Conservation (phyloP, 2,113 vertebrate species). For the Petrocephalus microphthalmus region DNA sequence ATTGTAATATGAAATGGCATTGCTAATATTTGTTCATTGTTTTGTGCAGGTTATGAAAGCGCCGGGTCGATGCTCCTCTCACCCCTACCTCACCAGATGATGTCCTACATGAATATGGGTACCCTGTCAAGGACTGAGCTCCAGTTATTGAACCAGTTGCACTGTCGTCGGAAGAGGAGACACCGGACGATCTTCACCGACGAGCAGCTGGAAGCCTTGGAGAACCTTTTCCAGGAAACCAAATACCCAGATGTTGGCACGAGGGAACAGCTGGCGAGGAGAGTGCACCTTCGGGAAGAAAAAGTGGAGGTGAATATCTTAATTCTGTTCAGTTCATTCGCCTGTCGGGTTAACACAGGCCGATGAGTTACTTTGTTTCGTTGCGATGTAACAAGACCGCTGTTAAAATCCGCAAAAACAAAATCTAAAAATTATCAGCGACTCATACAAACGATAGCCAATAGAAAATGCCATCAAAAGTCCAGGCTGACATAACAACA, state of each 20-base stretch:
- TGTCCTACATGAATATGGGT: constrained; percentile 94
- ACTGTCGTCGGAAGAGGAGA: constrained; percentile 86
- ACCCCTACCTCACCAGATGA: constrained; percentile 87
- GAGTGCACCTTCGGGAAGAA: constrained; percentile 93
- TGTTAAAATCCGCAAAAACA: not conserved
- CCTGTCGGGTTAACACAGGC: not conserved
- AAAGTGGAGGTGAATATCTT: constrained; percentile 83
- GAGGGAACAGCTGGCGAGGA: constrained; percentile 89
- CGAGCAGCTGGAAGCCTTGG: constrained; percentile 92
- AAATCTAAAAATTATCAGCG: not conserved
- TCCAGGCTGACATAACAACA: not conserved
- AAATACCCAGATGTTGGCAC: constrained; percentile 97
- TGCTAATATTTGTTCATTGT: not conserved
- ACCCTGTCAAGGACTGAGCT: constrained; percentile 89
- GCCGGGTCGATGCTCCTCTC: constrained; percentile 84
- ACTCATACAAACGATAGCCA: not conserved
- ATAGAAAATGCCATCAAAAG: not conserved
- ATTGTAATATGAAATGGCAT: not conserved
- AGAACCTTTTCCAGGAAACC: constrained; percentile 94
- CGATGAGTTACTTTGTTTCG: not conserved
- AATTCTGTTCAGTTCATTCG: not conserved
- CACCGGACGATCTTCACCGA: constrained; percentile 97
- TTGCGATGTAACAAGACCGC: not conserved
- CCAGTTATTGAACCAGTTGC: constrained; percentile 91
- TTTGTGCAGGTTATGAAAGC: constrained; percentile 76